A percentile compares a stretch with the other conserved stretches of the same genome.
These are phyloP conservation scores for Lerema accius DNA, from an alignment of 1,140 invertebrate genomes.

Conservation along the genomic window DNA sequence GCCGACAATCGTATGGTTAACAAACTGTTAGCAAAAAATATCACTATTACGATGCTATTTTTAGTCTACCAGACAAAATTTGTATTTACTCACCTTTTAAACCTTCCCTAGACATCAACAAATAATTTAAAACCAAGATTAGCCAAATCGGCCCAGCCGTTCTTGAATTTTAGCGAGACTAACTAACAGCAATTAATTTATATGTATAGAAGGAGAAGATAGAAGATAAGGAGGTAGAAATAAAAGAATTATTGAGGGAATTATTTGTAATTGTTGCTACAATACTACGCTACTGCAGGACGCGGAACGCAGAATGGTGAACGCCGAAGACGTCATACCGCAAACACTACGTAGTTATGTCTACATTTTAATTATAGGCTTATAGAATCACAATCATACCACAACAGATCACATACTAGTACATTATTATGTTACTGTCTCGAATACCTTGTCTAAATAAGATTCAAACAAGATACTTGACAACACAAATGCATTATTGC, in stretches of 20 bases:
- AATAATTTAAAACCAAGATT: no score
- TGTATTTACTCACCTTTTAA: no score
- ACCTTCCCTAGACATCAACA: no score
- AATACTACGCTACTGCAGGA: slow-evolving; percentile 12
- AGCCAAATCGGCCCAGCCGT: no score
- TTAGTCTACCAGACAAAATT: no score
- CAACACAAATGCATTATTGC: no score
- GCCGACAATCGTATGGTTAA: no score
- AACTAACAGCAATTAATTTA: no score
- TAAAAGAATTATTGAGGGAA: slow-evolving; percentile 20
- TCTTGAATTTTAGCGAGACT: no score
- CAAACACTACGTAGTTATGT: slow-evolving; percentile 13
- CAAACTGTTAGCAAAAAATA: no score
- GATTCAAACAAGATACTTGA: neutral
- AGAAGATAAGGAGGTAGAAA: neutral
- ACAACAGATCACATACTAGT: slow-evolving; percentile 39
- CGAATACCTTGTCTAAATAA: slow-evolving; percentile 27
- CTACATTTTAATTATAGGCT: slow-evolving; percentile 23
- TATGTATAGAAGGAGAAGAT: no score
- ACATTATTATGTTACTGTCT: slow-evolving; percentile 28
- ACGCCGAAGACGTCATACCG: neutral
- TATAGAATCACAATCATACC: slow-evolving; percentile 44
- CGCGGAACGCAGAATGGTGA: neutral
- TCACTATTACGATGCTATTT: no score
- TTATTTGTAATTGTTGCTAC: slow-evolving; percentile 17